Conservation (phyloP, 2,113 vertebrate genomes). For the Ovis aries region ARS-UI_Ramb_v3.0 NC_056069.1:24542001-24542500, state of each 20-base stretch:
- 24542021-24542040: neutral
- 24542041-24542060: neutral
- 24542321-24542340: neutral
- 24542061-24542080: neutral
- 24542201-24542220: neutral
- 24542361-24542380: neutral
- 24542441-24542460: neutral
- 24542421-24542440: neutral
- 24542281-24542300: neutral
- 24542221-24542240: neutral
- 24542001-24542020: neutral
- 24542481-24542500: neutral
- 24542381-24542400: fast-evolving
- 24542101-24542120: neutral
- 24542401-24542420: neutral
- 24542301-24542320: fast-evolving
- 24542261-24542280: neutral
- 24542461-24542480: neutral
- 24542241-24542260: neutral
- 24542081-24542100: neutral
- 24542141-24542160: neutral
- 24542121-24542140: neutral
- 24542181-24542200: neutral
- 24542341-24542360: neutral
- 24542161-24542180: neutral